Base-by-base conservation (phyloP, 2,113 vertebrate genomes). In the Bubo bubo region DNA sequence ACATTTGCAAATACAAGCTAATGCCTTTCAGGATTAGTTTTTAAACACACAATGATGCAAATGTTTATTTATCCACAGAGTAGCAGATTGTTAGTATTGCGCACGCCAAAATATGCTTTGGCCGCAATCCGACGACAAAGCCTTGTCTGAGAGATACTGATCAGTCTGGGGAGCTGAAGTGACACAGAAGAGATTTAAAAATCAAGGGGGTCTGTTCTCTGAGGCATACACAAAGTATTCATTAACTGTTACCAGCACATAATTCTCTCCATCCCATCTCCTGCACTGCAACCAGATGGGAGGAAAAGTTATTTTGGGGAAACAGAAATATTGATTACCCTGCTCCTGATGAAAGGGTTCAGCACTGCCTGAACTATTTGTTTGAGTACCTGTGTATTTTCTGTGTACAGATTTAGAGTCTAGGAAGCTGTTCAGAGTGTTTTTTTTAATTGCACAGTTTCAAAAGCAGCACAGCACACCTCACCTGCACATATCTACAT, bases 11-110 rank as follows among this genome's bases (percentile, higher is more conserved):
- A 97, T 50, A 59, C 60, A 95, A 84, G 56, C 32, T 91, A 97
- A 90, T 74, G 74, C 41, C 81, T 94, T 93, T 94, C 87, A 96
- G 95, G 87, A 95, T 97, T 96, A 95, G 80, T 93, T 93, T 96
- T 97, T 95, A 94, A 95, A 90, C 80, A 95, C 60, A 95, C 63
- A 90, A 71, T 83, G 89, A 88, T 95, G 89, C 62, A 95, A 96
- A 86, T 76, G 82, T 94, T 97, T 91, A 93, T 90, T 95, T 96
- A 92, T 95, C 82, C 35, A 0, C 62, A 52, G 68, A 94, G 94
- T 53, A 75, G 68, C 87, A 95, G 93, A 96, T 95, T 89, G 93
- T 92, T 95, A 82, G 79, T n/a, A 80, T 30, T 88, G 79, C 14
- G 5, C 66, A 47, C 2, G 58, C 94, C 93, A 94, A 90, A 96